These are phyloP conservation scores for Pemphredon lugubris DNA, from an alignment of 2,888 invertebrate genomes.

Conservation along the genomic window DNA sequence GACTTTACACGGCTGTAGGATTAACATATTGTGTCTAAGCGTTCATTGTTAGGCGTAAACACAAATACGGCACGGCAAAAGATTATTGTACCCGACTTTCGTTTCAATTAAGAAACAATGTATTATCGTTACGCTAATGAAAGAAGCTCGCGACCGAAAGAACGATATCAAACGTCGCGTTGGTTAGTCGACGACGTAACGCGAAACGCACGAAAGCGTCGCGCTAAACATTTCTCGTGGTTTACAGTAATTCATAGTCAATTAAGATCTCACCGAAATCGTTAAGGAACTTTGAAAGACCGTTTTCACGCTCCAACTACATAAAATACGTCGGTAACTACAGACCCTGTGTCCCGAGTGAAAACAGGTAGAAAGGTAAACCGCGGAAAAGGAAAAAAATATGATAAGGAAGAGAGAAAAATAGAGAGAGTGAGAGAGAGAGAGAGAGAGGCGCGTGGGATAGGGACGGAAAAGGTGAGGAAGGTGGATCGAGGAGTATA, in stretches of 20 bases:
- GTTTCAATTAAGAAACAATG: too few species aligned
- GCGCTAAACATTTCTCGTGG: too few species aligned
- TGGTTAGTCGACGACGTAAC: neutral
- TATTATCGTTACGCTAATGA: too few species aligned
- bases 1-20: neutral
- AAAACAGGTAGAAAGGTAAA: conserved; percentile 7
- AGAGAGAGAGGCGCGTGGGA: too few species aligned
- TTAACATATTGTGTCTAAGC: neutral
- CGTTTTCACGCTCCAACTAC: neutral
- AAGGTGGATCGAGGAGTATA: neutral
- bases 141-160: too few species aligned
- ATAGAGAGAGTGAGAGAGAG: too few species aligned
- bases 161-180: too few species aligned
- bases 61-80: too few species aligned
- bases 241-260: neutral
- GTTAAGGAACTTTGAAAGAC: conserved; percentile 5
- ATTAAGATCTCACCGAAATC: conserved; percentile 6
- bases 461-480: neutral
- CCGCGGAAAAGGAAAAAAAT: neutral
- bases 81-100: too few species aligned
- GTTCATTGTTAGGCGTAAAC: too few species aligned
- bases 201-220: too few species aligned
- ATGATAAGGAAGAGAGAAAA: neutral
- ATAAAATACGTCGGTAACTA: conserved; percentile 14
- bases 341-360: neutral